Evolutionary conservation across 2,888 invertebrate species (phyloP).

Genomic region (Geophilus truncorum): DNA sequence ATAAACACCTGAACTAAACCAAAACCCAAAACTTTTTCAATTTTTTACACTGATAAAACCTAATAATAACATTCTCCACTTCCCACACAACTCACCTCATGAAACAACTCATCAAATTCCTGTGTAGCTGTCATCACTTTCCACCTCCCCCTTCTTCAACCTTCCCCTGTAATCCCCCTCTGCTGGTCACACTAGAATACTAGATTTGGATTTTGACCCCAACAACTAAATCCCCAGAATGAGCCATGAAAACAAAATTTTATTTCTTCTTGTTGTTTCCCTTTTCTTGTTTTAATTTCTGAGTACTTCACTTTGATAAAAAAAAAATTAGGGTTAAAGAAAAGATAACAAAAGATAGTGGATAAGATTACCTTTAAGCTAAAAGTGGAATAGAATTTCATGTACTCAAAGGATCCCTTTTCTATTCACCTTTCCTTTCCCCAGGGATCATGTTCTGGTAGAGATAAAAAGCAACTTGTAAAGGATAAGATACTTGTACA

Average conservation of each 20-base stretch:
- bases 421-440: not conserved
- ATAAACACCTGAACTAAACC: no score
- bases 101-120: slow-evolving; percentile 6
- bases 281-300: not conserved
- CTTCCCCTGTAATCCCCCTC: not conserved
- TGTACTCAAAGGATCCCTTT: not conserved
- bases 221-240: not conserved
- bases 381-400: not conserved
- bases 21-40: no score
- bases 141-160: not conserved
- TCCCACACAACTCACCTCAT: not conserved
- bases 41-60: no score
- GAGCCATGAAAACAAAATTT: not conserved
- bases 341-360: not conserved
- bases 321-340: not conserved
- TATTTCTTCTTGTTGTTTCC: not conserved
- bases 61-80: not conserved
- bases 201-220: not conserved
- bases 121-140: not conserved
- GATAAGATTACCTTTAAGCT: not conserved
- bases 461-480: not conserved
- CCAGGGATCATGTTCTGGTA: not conserved
- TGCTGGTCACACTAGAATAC: not conserved
- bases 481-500: not conserved
- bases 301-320: not conserved